Evolutionary conservation across 2,113 vertebrate species (phyloP), one percentile per base, ranked within the genome.

Genomic region (Chlorocebus sabaeus): DNA sequence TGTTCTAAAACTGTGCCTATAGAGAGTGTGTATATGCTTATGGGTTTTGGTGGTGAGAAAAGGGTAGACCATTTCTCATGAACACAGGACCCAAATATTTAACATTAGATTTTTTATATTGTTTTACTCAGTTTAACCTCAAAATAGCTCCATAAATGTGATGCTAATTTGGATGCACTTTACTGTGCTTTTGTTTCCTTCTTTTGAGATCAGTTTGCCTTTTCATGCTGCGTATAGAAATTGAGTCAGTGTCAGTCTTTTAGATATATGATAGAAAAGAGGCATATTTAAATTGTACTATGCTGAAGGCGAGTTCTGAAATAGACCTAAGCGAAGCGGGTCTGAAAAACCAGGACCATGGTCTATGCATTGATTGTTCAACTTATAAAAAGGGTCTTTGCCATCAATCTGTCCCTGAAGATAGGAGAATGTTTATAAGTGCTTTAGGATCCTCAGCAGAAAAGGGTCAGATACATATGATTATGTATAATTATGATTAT

Each of bases 161-260:
- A 96, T 96, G n/a, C 52, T 97, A 70, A 91, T 94, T 92, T 94
- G 48, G 48, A 40, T 86, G 50, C 92, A 91, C 90, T 87, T 90
- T 89, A 73, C 25, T 80, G 25, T 95, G 9, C 48, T 94, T 95
- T 78, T 89, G 59, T 96, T 89, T 95, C 40, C 55, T 95, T 96
- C 59, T 92, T 95, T 96, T 83, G 20, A 95, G 96, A 90, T 97
- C 57, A 90, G 55, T 96, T 94, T 97, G 89, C 78, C 61, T 98
- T 96, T 95, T 93, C 40, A 75, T 95, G 25, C 68, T 84, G 57
- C 45, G 40, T 95, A 38, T 96, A 43, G 83, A 96, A 92, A 96
- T 97, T 92, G 88, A 93, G 43, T 96, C 64, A 25, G 6, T 93
- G 55, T 93, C 73, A 90, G 20, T 93, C 32, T 64, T 97, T 70